Evolutionary conservation across 2,113 vertebrate species (phyloP).

Genomic region (Elaphurus davidianus): DNA sequence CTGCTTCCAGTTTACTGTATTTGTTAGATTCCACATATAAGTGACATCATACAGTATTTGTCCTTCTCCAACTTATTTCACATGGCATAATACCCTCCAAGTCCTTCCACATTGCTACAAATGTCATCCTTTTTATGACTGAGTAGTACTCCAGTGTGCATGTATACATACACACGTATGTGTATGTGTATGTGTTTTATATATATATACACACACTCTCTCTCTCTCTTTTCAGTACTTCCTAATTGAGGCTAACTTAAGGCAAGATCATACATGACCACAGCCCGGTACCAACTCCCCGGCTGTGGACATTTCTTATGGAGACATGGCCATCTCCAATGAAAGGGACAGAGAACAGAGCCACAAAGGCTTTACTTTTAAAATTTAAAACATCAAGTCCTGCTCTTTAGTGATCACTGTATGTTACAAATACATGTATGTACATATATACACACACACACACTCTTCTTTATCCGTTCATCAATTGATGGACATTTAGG

Average conservation of each 20-base stretch:
- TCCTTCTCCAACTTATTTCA: background rate
- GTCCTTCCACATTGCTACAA: background rate
- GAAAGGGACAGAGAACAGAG: background rate
- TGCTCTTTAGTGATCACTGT: background rate
- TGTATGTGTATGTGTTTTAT: background rate
- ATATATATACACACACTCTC: background rate
- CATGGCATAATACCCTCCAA: background rate
- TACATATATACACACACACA: background rate
- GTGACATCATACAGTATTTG: background rate
- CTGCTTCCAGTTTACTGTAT: background rate
- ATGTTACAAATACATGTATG: background rate
- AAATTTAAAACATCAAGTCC: background rate
- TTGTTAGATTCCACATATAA: background rate
- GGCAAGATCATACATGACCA: background rate
- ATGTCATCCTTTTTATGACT: background rate
- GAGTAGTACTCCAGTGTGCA: background rate
- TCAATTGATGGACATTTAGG: background rate
- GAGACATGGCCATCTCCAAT: background rate
- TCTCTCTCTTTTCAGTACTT: background rate
- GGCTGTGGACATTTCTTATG: fast-evolving
- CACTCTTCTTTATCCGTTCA: background rate
- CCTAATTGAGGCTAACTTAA: background rate
- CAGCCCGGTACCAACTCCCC: background rate
- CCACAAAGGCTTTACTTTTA: background rate
- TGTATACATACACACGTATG: too few relatives aligned